Evolutionary conservation across 2,888 invertebrate genomes (phyloP).

Genomic region (Timema podura): DNA sequence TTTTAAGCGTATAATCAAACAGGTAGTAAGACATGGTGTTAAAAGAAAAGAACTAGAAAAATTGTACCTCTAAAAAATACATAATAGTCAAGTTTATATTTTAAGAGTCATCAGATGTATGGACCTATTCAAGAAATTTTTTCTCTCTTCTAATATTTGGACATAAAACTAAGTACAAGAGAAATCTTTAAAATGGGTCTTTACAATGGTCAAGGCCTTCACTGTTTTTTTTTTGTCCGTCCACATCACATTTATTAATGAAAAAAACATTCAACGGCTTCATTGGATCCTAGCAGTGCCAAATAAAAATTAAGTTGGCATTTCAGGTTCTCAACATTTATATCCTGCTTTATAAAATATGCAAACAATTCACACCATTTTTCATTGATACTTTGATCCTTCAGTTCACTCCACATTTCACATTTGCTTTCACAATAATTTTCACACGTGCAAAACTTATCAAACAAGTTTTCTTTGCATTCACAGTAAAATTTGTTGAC

Average conservation of each 20-base stretch:
- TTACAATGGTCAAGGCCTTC: neutral
- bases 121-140: neutral
- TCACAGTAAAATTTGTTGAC: neutral
- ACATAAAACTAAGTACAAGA: neutral
- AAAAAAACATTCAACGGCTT: neutral
- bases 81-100: too few species aligned
- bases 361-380: neutral
- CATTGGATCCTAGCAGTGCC: neutral
- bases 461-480: neutral
- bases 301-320: neutral
- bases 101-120: neutral
- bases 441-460: neutral
- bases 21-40: too few species aligned
- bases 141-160: neutral
- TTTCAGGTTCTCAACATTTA: too few species aligned
- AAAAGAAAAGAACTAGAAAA: too few species aligned
- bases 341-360: too few species aligned
- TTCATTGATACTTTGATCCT: neutral
- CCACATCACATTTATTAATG: conserved; percentile 1
- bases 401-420: neutral
- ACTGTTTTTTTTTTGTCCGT: neutral
- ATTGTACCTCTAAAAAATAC: too few species aligned
- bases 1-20: too few species aligned
- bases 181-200: neutral
- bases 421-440: neutral